Evolutionary conservation across 1,140 invertebrate species (phyloP), one percentile per base, ranked within the genome.

Genomic region (Ericerus pela): DNA sequence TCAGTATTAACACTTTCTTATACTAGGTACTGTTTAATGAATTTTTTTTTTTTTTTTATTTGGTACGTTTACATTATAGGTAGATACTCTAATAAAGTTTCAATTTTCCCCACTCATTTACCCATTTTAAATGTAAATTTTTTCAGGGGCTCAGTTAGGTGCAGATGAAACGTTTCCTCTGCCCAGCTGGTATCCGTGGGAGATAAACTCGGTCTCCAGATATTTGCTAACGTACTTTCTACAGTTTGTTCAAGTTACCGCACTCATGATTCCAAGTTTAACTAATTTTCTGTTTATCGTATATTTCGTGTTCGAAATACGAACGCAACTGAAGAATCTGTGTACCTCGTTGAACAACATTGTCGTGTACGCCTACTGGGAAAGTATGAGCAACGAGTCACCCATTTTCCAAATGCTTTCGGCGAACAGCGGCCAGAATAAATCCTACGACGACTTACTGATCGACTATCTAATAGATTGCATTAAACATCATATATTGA

Each of bases 401-500:
- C 41, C 41, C 2, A 47, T 47, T 24, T 47, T 47, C 26, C 41
- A 47, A 47, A 47, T 47, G 41, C 20, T 47, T 10, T 47, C 41
- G 18, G 41, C 41, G 2, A 47, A 47, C 20, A 47, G 12, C 20
- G 41, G 41, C 10, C 20, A 24, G 4, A 47, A 47, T 16, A 47
- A 47, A 22, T 47, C 41, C 4, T 47, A 47, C 18, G 41, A 47
- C 26, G 41, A 47, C 22, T 47, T 47, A 47, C 41, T 47, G 2
- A 10, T 47, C 2, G 41, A 47, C 8, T 47, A 47, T 14, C 16
- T 47, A 16, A 6, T 12, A 22, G 41, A 47, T 47, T 47, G 41
- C 20, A 47, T 47, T 47, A 47, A 47, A 24, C 41, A 47, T 47
- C 41, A 47, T 47, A 47, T 47, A 24, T 47, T 47, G 41, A 47